These are phyloP conservation scores for Eira barbara DNA, from an alignment of 2,113 vertebrate species.

Conservation along the genomic window DNA sequence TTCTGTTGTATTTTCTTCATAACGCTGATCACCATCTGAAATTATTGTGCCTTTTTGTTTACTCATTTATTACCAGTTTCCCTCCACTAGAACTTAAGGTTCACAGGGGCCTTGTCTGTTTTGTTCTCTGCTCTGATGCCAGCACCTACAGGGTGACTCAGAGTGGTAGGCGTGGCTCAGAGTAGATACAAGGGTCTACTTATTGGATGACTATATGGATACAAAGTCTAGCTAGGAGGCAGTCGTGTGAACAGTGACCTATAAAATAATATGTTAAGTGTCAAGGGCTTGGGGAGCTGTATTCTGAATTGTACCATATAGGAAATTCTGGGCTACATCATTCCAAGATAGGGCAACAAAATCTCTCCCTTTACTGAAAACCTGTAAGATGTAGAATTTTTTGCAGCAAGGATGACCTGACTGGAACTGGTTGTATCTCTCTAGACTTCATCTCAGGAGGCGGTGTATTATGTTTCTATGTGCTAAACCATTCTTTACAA, in stretches of 20 bases:
- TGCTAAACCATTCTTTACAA: not conserved
- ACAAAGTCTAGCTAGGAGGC: not conserved
- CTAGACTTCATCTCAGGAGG: not conserved
- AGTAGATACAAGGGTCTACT: not conserved
- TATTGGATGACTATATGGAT: not conserved
- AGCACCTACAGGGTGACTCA: not conserved
- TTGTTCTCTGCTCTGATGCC: not conserved
- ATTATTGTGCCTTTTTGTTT: not conserved
- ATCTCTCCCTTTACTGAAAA: not conserved
- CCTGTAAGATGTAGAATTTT: slow-evolving; percentile 5
- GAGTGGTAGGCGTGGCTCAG: not conserved
- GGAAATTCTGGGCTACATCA: not conserved
- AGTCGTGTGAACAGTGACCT: not conserved
- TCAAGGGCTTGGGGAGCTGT: not conserved
- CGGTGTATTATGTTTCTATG: not conserved
- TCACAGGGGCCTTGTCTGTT: not conserved
- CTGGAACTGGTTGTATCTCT: not conserved
- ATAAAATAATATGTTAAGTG: not conserved
- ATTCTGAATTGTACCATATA: not conserved
- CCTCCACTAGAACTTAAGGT: not conserved
- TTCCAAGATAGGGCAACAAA: not conserved
- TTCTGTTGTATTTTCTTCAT: not conserved
- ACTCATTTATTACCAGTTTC: not conserved
- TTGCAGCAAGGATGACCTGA: not conserved
- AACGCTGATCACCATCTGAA: not conserved